phyloP scores from a whole-genome alignment of 2,797 vertebrate species.

The Eulemur coronatus region DNA sequence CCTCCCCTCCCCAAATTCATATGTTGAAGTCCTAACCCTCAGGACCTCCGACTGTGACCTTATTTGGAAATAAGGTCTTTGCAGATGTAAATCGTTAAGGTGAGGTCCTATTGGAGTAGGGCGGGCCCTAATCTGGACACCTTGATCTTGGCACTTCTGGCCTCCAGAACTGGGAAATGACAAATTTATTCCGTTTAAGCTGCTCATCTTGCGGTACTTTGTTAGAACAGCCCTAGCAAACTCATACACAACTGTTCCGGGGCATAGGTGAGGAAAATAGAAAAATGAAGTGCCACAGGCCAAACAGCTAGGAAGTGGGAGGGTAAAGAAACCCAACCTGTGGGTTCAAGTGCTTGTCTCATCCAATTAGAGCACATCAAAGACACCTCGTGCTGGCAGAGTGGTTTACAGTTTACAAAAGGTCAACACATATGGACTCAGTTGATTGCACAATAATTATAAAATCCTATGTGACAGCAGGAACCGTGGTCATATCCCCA shows the following conservation, averaged over 20 bases:
- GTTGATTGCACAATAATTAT: neutral
- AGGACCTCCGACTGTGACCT: neutral
- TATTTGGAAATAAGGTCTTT: neutral
- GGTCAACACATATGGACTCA: neutral
- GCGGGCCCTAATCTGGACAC: neutral
- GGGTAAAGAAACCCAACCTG: neutral
- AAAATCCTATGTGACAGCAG: neutral
- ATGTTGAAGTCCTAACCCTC: neutral
- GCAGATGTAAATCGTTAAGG: neutral
- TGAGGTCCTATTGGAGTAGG: neutral
- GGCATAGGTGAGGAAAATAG: neutral
- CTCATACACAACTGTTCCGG: neutral
- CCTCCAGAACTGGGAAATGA: neutral
- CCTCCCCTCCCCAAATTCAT: neutral
- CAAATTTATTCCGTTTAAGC: neutral
- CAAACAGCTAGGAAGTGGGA: neutral
- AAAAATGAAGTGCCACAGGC: neutral
- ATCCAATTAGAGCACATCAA: neutral
- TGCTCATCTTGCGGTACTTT: fast-evolving
- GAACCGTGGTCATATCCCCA: neutral
- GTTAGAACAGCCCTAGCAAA: neutral
- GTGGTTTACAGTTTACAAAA: neutral
- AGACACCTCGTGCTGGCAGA: fast-evolving
- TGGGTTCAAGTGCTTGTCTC: neutral
- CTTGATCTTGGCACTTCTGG: neutral